phyloP scores from a whole-genome alignment of 1,140 invertebrate species.

The Drosophila triauraria region DNA sequence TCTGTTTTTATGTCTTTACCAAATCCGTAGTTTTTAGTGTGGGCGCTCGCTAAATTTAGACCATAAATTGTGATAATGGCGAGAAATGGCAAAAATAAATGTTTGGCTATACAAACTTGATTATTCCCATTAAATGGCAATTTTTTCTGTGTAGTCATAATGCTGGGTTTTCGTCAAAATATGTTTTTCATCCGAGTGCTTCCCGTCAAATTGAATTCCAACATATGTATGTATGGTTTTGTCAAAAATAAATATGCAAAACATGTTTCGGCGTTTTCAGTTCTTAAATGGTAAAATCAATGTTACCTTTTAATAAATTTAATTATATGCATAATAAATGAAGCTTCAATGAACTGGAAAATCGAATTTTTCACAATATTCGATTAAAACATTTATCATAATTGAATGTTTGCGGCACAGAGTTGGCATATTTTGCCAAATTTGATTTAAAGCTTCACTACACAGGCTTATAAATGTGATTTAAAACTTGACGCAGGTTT shows the following conservation, averaged over 20 bases:
- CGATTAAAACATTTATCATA: constrained; percentile 28
- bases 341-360: constrained; percentile 47
- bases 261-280: constrained; percentile 8
- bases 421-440: constrained; percentile 20
- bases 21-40: constrained; percentile 31
- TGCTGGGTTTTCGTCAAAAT: constrained; percentile 7
- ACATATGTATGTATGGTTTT: constrained; percentile 14
- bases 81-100: constrained; percentile 35
- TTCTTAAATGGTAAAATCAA: constrained; percentile 13
- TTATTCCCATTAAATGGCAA: constrained; percentile 35
- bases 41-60: constrained; percentile 34
- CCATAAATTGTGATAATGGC: constrained; percentile 38
- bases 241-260: constrained; percentile 27
- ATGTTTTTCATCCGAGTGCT: constrained; percentile 21
- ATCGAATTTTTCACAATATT: constrained; percentile 35
- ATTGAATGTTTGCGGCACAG: constrained; percentile 30
- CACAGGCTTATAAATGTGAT: constrained; percentile 9
- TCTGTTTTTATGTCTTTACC: constrained; percentile 22
- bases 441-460: constrained; percentile 19
- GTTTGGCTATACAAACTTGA: constrained; percentile 32
- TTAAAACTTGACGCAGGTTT: not conserved
- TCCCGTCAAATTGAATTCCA: constrained; percentile 27
- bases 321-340: constrained; percentile 41
- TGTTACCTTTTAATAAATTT: constrained; percentile 44
- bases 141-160: constrained; percentile 11